Conservation (phyloP, 2,888 invertebrate species). For the Epinotia ramella region DNA sequence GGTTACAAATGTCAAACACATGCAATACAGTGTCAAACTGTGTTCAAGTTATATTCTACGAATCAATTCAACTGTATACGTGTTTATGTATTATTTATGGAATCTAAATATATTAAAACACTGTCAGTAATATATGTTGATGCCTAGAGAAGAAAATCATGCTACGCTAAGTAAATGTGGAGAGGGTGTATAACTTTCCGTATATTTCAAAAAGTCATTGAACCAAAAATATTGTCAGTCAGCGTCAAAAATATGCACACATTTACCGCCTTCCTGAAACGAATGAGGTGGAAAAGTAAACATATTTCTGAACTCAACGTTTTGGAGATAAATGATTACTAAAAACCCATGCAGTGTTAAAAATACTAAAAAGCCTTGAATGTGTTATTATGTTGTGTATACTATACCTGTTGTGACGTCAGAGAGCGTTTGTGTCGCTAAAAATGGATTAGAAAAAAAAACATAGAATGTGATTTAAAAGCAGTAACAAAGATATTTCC, state of each 20-base stretch:
- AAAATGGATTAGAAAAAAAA: constrained; percentile 55
- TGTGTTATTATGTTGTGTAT: constrained; percentile 33
- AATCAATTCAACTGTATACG: not conserved
- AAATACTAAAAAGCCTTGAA: constrained; percentile 13
- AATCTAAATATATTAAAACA: not conserved
- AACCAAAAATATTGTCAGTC: not conserved
- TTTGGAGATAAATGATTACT: not conserved
- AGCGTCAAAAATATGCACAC: not conserved
- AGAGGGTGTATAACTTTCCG: no score
- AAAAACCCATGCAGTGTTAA: constrained; percentile 16
- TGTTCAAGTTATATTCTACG: not conserved
- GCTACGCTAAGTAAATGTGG: not conserved
- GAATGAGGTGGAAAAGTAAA: not conserved
- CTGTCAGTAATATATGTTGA: not conserved
- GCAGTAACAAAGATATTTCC: constrained; percentile 65
- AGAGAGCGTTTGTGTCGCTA: constrained; percentile 61
- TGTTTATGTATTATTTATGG: not conserved
- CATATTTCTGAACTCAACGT: not conserved
- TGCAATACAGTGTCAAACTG: constrained; percentile 35
- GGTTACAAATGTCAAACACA: constrained; percentile 14
- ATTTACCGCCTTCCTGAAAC: not conserved
- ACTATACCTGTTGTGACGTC: constrained; percentile 57
- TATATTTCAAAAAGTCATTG: not conserved
- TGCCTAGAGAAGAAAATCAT: constrained; percentile 10
- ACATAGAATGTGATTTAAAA: constrained; percentile 60